Evolutionary conservation across 2,797 vertebrate species (phyloP), one percentile per base, ranked within the genome.

Genomic region (Arremon brunneinucha): DNA sequence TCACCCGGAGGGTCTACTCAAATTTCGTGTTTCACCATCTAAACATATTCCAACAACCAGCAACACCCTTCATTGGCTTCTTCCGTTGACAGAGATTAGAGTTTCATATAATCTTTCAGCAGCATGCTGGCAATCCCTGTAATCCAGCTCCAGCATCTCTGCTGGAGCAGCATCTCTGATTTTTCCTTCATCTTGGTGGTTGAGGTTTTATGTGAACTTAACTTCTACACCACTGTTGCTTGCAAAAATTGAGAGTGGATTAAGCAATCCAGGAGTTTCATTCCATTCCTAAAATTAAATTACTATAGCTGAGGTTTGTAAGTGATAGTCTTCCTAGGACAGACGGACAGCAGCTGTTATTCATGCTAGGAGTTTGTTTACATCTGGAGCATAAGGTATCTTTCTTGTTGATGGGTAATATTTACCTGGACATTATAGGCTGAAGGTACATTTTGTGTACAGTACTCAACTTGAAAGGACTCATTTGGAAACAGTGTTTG

Each of bases 141-240:
- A 37, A 39, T 26, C 23, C 32, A 56, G 23, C 43, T 80, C 22
- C 50, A 49, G 47, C 24, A 49, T 49, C 47, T 49, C 47, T 27
- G 47, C 35, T 1, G 1, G n/a, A 30, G 15, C 11, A 74, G 2
- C 2, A 30, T 13, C 18, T 72, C 57, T 1, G 1, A 13, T 37
- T 60, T 89, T 81, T 74, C 18, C 27, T 77, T 26, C 20, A 17
- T 74, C 21, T 74, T 60, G 13, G 2, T 37, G 19, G 19, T 37
- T 52, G 19, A 88, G 19, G 15, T 8, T 47, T 62, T 43, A 24
- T 9, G 14, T 26, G 39, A 76, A 52, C 17, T 35, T 12, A 60
- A 53, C 3, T 46, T 68, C 9, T 47, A 37, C 21, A 49, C 16
- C 8, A 37, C 5, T 76, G 3, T 5, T 63, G 2, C n/a, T 44